Conservation (phyloP, 2,888 invertebrate species). For the Phaedon cochleariae region DNA sequence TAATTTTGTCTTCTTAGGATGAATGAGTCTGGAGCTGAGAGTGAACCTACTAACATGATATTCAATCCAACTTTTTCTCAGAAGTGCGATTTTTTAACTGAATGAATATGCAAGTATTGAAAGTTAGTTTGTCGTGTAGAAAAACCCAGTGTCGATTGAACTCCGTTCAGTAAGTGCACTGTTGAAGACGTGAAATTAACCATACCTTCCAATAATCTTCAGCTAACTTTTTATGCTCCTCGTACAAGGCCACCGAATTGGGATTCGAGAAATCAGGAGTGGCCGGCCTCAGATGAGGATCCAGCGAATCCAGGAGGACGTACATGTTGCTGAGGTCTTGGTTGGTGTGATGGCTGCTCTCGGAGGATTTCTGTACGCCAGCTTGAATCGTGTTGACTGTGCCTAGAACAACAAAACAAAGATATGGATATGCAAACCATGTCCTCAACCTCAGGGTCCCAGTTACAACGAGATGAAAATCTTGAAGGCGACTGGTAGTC, state of each 20-base stretch:
- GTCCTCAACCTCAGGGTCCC: too few species aligned
- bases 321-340: constrained; percentile 63
- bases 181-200: background rate
- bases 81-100: too few species aligned
- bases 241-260: constrained; percentile 85
- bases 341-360: constrained; percentile 31
- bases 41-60: too few species aligned
- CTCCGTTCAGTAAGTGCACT: too few species aligned
- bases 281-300: constrained; percentile 83
- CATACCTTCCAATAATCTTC: constrained; percentile 85
- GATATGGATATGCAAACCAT: background rate
- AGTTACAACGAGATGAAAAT: too few species aligned
- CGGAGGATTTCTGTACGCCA: constrained; percentile 42
- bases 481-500: too few species aligned
- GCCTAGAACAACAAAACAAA: constrained; percentile 24
- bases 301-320: constrained; percentile 81
- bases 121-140: too few species aligned
- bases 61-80: too few species aligned
- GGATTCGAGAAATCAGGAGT: constrained; percentile 81
- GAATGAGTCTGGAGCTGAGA: too few species aligned
- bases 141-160: too few species aligned
- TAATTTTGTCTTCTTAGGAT: too few species aligned
- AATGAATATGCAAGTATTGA: too few species aligned
- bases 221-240: constrained; percentile 87
- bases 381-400: constrained; percentile 49